phyloP scores from a whole-genome alignment of 2,113 vertebrate species.

The Indri indri region DNA sequence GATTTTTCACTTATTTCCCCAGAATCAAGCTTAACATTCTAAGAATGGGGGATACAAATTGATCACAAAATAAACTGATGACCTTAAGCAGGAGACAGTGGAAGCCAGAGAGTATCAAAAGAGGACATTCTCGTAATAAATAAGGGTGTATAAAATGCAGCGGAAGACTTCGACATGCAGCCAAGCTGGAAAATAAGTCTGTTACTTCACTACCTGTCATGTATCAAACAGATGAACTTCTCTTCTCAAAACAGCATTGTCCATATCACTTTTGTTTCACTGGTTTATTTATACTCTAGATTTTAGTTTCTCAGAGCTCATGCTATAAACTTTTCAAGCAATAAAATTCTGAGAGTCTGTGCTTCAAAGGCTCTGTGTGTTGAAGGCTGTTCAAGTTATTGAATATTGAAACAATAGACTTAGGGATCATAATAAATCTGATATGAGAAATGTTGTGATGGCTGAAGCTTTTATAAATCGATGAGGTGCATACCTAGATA shows the following conservation, averaged over 20 bases:
- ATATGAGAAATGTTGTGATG: not conserved
- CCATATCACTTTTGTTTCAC: not conserved
- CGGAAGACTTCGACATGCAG: not conserved
- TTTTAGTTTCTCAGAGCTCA: conserved; percentile 19
- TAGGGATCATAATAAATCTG: not conserved
- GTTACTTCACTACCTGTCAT: not conserved
- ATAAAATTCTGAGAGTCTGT: not conserved
- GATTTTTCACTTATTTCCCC: not conserved
- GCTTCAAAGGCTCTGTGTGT: not conserved
- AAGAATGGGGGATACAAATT: not conserved
- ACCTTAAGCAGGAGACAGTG: not conserved
- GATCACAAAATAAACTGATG: not conserved
- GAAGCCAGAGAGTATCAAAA: not conserved
- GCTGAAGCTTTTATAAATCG: not conserved
- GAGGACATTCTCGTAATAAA: not conserved
- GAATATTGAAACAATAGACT: not conserved
- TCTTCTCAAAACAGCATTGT: not conserved
- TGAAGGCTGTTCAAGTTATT: not conserved
- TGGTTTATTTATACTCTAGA: not conserved
- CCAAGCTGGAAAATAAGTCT: not conserved
- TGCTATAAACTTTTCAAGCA: conserved; percentile 20
- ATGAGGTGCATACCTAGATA: not conserved
- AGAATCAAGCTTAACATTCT: not conserved
- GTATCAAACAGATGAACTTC: not conserved
- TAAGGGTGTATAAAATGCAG: not conserved